Percentiles rank a stretch among this genome's conserved stretches.
Evolutionary conservation across 1,140 invertebrate genomes (phyloP).

Genomic region (Lepidotrigona ventralis): DNA sequence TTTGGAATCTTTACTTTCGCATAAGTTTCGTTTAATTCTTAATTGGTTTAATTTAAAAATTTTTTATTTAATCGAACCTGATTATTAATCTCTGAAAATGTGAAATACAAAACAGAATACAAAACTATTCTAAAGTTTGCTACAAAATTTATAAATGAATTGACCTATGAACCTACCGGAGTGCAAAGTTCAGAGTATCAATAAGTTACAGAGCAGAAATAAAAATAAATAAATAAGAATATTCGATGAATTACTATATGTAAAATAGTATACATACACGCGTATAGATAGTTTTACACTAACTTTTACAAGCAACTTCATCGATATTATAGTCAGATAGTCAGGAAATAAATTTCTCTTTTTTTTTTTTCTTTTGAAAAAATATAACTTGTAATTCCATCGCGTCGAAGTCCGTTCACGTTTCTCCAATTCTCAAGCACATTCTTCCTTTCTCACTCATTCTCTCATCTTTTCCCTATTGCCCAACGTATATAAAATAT

Average conservation of each 20-base stretch:
- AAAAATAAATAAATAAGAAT: no score
- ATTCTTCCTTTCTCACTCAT: slow-evolving; percentile 14
- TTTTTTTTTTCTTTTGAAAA: not conserved
- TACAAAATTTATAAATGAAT: no score
- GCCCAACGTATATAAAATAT: slow-evolving; percentile 48
- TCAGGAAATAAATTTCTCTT: not conserved
- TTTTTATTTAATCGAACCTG: no score
- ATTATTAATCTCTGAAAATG: no score
- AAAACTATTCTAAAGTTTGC: no score
- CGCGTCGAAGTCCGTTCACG: not conserved
- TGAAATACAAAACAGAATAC: no score
- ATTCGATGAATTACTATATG: not conserved
- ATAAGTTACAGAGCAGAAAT: not conserved
- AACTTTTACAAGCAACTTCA: not conserved
- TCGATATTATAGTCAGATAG: not conserved
- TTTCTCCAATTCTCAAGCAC: not conserved
- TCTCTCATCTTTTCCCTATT: slow-evolving; percentile 8
- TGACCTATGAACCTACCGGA: not conserved
- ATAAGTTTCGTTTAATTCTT: not conserved
- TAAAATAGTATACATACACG: no score
- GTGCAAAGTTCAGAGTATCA: not conserved
- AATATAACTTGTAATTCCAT: not conserved
- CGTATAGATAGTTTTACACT: not conserved
- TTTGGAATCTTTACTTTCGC: not conserved
- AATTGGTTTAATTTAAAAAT: not conserved